Conservation (phyloP, 2,888 invertebrate genomes). For the Craniophora ligustri region DNA sequence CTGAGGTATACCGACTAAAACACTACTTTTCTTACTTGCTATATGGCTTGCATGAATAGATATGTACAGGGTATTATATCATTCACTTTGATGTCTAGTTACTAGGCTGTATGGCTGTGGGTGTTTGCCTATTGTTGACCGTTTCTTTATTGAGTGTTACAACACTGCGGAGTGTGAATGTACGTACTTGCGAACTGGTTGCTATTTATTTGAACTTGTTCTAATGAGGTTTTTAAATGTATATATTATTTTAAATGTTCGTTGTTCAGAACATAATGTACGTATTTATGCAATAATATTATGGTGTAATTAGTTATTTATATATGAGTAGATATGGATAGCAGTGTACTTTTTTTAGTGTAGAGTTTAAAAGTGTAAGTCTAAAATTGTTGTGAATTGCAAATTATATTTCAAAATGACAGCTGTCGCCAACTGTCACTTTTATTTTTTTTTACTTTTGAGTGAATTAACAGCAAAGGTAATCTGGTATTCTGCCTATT, state of each 20-base stretch:
- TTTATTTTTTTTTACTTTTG: not conserved
- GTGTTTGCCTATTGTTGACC: conserved; percentile 58
- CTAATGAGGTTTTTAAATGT: conserved; percentile 40
- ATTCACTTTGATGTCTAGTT: conserved; percentile 82
- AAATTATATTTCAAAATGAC: too few species aligned
- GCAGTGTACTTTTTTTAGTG: not conserved
- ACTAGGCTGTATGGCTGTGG: conserved; percentile 53
- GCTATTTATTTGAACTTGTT: conserved; percentile 41
- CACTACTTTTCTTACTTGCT: conserved; percentile 62
- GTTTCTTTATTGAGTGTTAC: conserved; percentile 54
- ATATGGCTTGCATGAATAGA: conserved; percentile 57
- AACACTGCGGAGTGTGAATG: conserved; percentile 41
- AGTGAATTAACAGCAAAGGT: not conserved
- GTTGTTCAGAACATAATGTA: conserved; percentile 20
- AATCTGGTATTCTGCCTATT: not conserved
- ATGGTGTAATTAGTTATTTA: conserved; percentile 22
- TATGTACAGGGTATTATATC: conserved; percentile 81
- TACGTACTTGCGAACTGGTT: conserved; percentile 27
- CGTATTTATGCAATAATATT: conserved; percentile 25
- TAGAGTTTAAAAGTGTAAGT: not conserved
- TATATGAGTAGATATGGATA: not conserved
- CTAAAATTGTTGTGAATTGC: not conserved
- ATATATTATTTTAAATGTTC: conserved; percentile 19
- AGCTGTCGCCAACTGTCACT: not conserved
- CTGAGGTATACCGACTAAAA: conserved; percentile 72